Evolutionary conservation across 2,113 vertebrate species (phyloP).

Genomic region (Vulpes vulpes): DNA sequence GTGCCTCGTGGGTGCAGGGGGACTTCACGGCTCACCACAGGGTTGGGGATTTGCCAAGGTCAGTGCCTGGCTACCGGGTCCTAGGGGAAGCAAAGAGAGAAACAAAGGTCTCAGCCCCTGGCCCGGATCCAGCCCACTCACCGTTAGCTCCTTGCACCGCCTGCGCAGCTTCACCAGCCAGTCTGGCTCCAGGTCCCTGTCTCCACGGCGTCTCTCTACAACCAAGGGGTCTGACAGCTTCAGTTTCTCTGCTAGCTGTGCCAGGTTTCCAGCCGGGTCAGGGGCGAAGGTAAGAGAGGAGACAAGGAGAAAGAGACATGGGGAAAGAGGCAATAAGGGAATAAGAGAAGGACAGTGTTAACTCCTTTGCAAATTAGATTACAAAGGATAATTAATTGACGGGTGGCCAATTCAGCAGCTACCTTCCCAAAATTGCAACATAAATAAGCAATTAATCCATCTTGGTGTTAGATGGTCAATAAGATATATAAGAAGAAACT

Average conservation of each 20-base stretch:
- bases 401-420: slow-evolving; percentile 3
- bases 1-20: fast-evolving
- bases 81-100: too few species aligned
- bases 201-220: slow-evolving; percentile 82
- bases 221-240: slow-evolving; percentile 90
- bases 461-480: neutral
- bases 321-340: neutral
- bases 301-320: neutral
- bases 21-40: fast-evolving
- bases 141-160: slow-evolving; percentile 83
- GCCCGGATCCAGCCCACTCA: slow-evolving; percentile 61
- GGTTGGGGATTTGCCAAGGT: neutral
- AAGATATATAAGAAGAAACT: neutral
- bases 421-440: neutral
- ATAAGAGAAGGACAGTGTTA: fast-evolving
- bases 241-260: slow-evolving; percentile 92
- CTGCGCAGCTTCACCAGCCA: slow-evolving; percentile 91
- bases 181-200: slow-evolving; percentile 85
- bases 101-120: neutral
- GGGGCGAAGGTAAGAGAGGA: neutral
- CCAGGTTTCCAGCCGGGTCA: neutral
- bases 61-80: neutral
- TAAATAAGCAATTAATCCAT: slow-evolving; percentile 25
- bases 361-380: neutral
- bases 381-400: neutral